These are phyloP conservation scores for Heliconius eleuchia DNA, from an alignment of 1,140 invertebrate species.

Conservation along the genomic window DNA sequence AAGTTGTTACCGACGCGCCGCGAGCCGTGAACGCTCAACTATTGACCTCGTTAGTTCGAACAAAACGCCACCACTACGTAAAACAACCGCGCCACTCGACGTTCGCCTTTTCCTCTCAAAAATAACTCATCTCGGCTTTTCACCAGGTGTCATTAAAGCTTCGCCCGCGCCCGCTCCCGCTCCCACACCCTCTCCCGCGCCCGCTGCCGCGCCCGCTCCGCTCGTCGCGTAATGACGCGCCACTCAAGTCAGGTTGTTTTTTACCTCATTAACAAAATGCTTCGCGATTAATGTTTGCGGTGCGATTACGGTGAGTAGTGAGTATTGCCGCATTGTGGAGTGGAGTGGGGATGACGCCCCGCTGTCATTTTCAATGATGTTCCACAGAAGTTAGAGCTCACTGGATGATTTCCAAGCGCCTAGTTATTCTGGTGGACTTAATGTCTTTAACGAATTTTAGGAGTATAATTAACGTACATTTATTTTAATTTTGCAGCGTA, in stretches of 20 bases:
- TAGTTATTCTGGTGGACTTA: slow-evolving; percentile 12
- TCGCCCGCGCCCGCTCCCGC: slow-evolving; percentile 33
- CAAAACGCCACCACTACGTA: slow-evolving; percentile 69
- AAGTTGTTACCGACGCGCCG: slow-evolving; percentile 65
- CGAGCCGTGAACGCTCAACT: slow-evolving; percentile 64
- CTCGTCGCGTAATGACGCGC: slow-evolving; percentile 57
- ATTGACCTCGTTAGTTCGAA: slow-evolving; percentile 80
- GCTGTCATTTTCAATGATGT: slow-evolving; percentile 38
- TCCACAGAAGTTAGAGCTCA: slow-evolving; percentile 33
- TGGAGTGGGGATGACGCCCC: slow-evolving; percentile 33
- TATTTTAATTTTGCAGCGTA: not conserved
- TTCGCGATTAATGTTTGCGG: slow-evolving; percentile 61
- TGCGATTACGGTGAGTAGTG: slow-evolving; percentile 52
- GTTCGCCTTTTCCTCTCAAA: slow-evolving; percentile 79
- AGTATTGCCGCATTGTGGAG: slow-evolving; percentile 43
- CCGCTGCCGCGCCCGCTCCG: slow-evolving; percentile 43
- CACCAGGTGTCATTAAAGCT: slow-evolving; percentile 77
- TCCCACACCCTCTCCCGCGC: slow-evolving; percentile 45
- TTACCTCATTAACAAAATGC: slow-evolving; percentile 76
- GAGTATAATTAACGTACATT: not conserved
- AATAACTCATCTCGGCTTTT: slow-evolving; percentile 80
- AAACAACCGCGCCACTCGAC: slow-evolving; percentile 76
- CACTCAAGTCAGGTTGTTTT: slow-evolving; percentile 64
- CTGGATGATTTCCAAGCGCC: slow-evolving; percentile 32
- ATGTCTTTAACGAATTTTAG: slow-evolving; percentile 2